Conservation (phyloP, 92 coral and sea anemone genomes). For the Pocillopora grandis region DNA sequence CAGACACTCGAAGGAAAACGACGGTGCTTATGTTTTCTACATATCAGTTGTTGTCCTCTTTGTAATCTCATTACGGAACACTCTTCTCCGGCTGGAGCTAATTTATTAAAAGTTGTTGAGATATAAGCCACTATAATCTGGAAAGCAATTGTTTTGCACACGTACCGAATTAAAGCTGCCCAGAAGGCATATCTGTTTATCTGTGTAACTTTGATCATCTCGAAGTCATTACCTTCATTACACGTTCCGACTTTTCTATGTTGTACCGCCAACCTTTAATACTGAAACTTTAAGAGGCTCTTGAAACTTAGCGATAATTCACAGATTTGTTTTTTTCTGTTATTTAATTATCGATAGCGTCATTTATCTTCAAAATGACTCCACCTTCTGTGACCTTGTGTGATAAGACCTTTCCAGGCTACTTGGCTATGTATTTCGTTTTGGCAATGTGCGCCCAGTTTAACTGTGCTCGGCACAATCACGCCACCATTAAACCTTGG, state of each 20-base stretch:
- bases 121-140: neutral
- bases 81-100: neutral
- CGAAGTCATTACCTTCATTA: neutral
- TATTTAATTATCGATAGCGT: neutral
- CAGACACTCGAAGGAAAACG: neutral
- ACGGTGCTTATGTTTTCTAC: neutral
- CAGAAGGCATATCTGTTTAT: conserved; percentile 11
- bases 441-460: neutral
- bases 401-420: conserved; percentile 4
- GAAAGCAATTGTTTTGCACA: neutral
- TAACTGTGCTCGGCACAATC: neutral
- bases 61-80: neutral
- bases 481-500: neutral
- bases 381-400: conserved; percentile 25
- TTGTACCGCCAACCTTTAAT: neutral
- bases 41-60: neutral
- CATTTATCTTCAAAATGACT: conserved; percentile 5
- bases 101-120: neutral
- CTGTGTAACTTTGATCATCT: conserved; percentile 9
- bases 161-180: conserved; percentile 4
- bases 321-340: neutral
- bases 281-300: conserved; percentile 7
- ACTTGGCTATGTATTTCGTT: neutral
- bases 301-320: neutral
- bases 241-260: neutral